Evolutionary conservation across 2,797 vertebrate species (phyloP).

Genomic region (Staurois parvus): DNA sequence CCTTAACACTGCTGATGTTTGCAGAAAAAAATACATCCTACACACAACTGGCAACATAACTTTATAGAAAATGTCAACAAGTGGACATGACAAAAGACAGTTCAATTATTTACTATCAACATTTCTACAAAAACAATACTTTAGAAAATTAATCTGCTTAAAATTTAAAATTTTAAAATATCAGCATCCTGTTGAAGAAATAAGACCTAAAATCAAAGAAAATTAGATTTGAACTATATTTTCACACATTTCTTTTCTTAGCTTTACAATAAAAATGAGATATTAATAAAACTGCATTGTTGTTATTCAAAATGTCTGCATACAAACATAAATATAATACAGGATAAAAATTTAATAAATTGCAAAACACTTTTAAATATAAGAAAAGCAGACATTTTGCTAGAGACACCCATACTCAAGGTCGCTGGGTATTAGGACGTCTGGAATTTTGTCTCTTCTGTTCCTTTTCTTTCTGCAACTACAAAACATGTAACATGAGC

Average conservation of each 20-base stretch:
- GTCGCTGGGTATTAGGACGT: background rate
- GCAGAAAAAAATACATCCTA: no score
- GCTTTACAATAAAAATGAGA: background rate
- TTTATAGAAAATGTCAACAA: no score
- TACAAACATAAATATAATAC: background rate
- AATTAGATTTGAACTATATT: background rate
- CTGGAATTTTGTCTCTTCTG: slow-evolving; percentile 17
- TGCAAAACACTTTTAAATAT: background rate
- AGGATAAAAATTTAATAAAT: background rate
- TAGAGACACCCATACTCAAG: background rate
- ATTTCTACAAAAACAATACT: no score
- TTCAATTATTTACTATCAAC: no score
- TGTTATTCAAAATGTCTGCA: no score
- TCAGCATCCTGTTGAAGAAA: background rate
- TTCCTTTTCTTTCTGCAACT: slow-evolving; percentile 53
- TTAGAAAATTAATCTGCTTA: no score
- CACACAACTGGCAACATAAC: no score
- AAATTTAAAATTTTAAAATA: no score
- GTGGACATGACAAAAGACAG: no score
- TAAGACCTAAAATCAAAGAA: background rate
- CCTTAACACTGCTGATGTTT: no score
- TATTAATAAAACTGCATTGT: background rate
- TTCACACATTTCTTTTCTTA: background rate
- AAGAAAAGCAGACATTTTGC: background rate
- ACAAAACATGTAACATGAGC: background rate